phyloP scores from a whole-genome alignment of 2,888 invertebrate species.

The Baccha elongata region DNA sequence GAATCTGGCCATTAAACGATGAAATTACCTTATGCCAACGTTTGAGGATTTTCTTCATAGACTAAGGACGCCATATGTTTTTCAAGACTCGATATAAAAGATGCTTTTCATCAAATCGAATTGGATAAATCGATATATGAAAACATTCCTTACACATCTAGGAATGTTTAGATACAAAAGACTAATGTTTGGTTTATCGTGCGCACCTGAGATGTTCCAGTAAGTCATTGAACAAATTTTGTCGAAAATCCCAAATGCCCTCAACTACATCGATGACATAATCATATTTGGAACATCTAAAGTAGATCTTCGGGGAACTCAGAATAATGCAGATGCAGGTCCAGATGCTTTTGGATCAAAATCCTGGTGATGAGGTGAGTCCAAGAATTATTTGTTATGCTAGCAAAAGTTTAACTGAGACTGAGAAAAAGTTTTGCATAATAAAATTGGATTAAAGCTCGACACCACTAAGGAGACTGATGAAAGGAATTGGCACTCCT shows the following conservation, averaged over 20 bases:
- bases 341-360: neutral
- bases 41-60: neutral
- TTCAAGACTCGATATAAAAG: neutral
- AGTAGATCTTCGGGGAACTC: neutral
- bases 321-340: neutral
- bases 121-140: neutral
- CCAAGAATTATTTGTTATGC: neutral
- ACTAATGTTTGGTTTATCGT: neutral
- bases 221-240: neutral
- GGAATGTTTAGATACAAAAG: neutral
- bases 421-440: too few species aligned
- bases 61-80: neutral
- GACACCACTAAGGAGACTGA: too few species aligned
- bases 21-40: neutral
- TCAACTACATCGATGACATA: slow-evolving; percentile 1
- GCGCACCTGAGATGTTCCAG: neutral
- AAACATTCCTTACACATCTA: neutral
- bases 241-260: neutral
- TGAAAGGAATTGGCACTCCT: too few species aligned
- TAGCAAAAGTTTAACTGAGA: neutral
- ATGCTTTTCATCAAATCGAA: slow-evolving; percentile 1
- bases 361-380: neutral
- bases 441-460: too few species aligned
- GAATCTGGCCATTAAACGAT: neutral
- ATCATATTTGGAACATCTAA: neutral